These are phyloP conservation scores for Phenganax marumi DNA, from an alignment of 92 coral and sea anemone species.

Conservation along the genomic window DNA sequence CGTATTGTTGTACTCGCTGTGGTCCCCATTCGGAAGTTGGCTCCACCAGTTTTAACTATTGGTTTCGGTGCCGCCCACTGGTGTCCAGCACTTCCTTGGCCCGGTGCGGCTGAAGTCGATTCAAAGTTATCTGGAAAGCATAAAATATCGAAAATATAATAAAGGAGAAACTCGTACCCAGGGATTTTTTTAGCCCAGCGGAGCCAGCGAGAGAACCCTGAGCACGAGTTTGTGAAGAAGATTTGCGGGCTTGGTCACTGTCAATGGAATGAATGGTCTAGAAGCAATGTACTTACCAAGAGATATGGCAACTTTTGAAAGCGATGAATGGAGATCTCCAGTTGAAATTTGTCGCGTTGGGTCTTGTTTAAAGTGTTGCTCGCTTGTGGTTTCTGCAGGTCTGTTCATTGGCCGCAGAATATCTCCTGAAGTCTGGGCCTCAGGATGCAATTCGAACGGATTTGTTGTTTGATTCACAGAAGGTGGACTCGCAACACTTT, in stretches of 20 bases:
- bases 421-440: background rate
- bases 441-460: background rate
- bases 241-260: too few species aligned
- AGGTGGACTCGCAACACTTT: background rate
- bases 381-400: background rate
- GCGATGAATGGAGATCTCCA: conserved; percentile 62
- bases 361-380: background rate
- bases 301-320: conserved; percentile 69
- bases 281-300: conserved; percentile 53
- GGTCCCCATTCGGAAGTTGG: conserved; percentile 80
- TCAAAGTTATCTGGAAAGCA: conserved; percentile 18
- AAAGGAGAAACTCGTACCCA: too few species aligned
- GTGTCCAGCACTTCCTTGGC: conserved; percentile 55
- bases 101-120: background rate
- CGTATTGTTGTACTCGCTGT: conserved; percentile 51
- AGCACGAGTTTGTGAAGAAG: too few species aligned
- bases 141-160: background rate
- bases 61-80: conserved; percentile 96
- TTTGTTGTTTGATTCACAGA: background rate
- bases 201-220: too few species aligned
- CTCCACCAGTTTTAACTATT: conserved; percentile 91
- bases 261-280: too few species aligned
- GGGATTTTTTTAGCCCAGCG: too few species aligned
- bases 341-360: conserved; percentile 22
- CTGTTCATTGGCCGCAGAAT: conserved; percentile 39